Base-by-base conservation (phyloP, 1,140 invertebrate species). In the Halictus rubicundus region DNA sequence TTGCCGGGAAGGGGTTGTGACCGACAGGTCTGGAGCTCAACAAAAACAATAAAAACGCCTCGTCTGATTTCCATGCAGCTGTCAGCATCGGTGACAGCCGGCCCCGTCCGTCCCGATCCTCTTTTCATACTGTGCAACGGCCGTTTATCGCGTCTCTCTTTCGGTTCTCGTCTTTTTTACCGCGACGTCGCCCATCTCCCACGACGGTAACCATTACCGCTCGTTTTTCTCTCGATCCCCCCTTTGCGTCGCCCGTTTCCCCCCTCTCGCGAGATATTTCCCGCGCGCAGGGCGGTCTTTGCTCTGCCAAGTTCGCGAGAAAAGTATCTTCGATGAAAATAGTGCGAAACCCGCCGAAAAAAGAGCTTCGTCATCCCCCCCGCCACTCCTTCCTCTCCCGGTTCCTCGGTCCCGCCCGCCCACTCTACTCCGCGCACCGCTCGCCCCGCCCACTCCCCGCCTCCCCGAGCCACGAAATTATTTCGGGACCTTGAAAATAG, bases 41-140 rank as follows among this genome's bases (percentile, higher is more conserved):
- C 65, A 70, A 81, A 68, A 82, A 81, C 83, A 80, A 82, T 49
- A 80, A 84, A 80, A 76, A 84, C 73, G 60, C 70, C 84, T 81
- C 75, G 57, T 91, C 87, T 89, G 89, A 89, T 89, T 89, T 88
- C 88, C 89, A 90, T 90, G 90, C 89, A 89, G 87, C 88, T 90
- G 89, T 90, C 88, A 89, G 88, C 84, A 78, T 86, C 81, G 61
- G 86, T 89, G 88, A 91, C 89, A 91, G 89, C 85, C 86, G 84
- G 78, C 71, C 68, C 49, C 14, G 54, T 82, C 42, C 52, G 46
- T 64, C 59, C 25, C n/a, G 39, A 64, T 61, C 60, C 16, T 25
- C 39, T 0, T 23, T 70, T 77, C 21, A 10, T 32, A 32, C 32
- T 32, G 65, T 63, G 54, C 52, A 68, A 57, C 16, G 49, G 69